Conservation (phyloP, 2,888 invertebrate species). For the Orthonychiurus folsomi region DNA sequence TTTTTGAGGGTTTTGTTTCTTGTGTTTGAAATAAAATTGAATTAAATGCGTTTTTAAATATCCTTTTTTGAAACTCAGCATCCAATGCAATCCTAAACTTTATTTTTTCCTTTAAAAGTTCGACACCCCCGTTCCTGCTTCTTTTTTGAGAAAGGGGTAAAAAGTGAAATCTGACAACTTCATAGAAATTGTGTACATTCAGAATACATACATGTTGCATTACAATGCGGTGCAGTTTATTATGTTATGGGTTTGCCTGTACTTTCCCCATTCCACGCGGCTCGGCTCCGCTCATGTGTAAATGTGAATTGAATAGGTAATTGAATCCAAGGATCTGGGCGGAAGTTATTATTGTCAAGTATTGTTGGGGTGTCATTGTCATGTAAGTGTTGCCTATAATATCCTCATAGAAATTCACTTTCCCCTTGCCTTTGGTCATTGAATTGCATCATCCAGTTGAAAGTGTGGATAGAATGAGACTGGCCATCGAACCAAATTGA, state of each 20-base stretch:
- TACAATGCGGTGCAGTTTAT: no score
- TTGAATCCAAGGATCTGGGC: background rate
- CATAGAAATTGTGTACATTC: no score
- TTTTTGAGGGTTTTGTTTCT: no score
- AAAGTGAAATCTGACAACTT: no score
- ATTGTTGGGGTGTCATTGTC: background rate
- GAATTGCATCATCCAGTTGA: background rate
- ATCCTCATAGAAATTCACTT: background rate
- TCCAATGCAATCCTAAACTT: background rate
- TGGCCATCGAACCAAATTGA: background rate
- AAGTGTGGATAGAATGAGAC: background rate
- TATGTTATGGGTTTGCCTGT: no score
- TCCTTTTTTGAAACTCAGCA: background rate
- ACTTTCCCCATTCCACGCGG: no score
- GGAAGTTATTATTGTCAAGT: background rate
- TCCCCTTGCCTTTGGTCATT: background rate
- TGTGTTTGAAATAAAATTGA: background rate
- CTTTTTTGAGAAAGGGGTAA: no score
- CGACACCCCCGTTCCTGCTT: no score
- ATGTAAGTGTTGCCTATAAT: background rate
- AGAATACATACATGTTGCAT: no score
- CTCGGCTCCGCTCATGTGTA: no score
- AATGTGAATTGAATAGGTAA: background rate
- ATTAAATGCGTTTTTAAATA: background rate
- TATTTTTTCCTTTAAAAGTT: background rate